Base-by-base conservation (phyloP, 2,888 invertebrate genomes). In the Spilarctia lutea region DNA sequence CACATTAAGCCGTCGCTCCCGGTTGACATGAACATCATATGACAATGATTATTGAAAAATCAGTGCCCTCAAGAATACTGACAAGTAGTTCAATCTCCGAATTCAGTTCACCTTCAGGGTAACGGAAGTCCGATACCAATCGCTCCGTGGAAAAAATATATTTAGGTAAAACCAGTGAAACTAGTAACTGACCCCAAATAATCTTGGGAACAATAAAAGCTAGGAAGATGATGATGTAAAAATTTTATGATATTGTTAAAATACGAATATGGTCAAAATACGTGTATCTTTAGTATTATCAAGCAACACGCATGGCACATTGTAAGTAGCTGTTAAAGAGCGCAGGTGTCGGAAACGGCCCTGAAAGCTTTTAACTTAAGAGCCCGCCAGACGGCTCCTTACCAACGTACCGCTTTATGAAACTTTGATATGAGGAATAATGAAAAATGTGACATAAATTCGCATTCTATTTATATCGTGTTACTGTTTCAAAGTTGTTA, bases 311-410 rank as follows among this genome's bases (percentile, higher is more conserved):
- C 72, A 72, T 65, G 78, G 74, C 68, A 81, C 73, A 79, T 72
- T 72, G 77, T 81, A 81, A 83, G 81, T 81, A 85, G 66, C 74
- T 83, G 83, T 80, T 80, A 84, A 83, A 60, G 71, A 63, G 69
- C 68, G 30, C 84, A 85, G 84, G 84, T 85, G 85, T 80, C 74
- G 67, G 42, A 76, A 85, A 85, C 71, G 76, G 82, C 75, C 72
- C 48, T 73, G 77, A 85, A 85, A 85, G 85, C 84, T 85, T 85
- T 85, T 82, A 85, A 85, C 73, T 81, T 83, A 80, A 85, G 80
- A 82, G 82, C 78, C 42, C 48, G 66, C 72, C 52, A 75, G 79
- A 73, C 80, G 79, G 75, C 79, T 81, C 77, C 81, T 83, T 81
- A 80, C 78, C 75, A 78, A 74, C 71, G 66, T 52, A 75, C 63